A percentile compares a stretch with the other conserved stretches of the same genome.
These are phyloP conservation scores for Neoarius graeffei DNA, from an alignment of 2,113 vertebrate genomes.

Conservation along the genomic window DNA sequence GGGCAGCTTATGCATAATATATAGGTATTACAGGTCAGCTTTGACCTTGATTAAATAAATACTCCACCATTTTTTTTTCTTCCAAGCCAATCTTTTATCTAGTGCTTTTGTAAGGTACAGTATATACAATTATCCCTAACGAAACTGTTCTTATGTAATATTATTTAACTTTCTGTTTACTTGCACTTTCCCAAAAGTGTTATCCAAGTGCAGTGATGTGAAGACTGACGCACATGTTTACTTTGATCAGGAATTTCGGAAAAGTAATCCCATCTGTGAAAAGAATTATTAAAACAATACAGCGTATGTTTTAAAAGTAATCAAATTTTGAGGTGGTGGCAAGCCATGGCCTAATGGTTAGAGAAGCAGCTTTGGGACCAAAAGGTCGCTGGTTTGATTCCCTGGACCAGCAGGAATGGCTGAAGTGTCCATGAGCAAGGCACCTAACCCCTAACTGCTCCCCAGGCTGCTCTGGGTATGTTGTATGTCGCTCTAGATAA, in stretches of 20 bases:
- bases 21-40: not conserved
- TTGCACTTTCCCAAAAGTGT: not conserved
- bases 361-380: too few relatives aligned
- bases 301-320: not conserved
- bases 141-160: not conserved
- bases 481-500: too few relatives aligned
- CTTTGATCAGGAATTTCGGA: not conserved
- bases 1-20: not conserved
- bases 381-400: too few relatives aligned
- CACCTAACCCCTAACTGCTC: too few relatives aligned
- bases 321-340: not conserved
- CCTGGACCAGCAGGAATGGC: too few relatives aligned
- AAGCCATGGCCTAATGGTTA: too few relatives aligned
- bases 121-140: not conserved
- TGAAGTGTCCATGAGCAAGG: too few relatives aligned
- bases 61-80: not conserved
- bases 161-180: not conserved
- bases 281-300: not conserved
- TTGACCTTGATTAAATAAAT: not conserved
- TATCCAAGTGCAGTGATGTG: not conserved
- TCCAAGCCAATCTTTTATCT: not conserved
- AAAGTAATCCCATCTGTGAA: not conserved
- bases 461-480: too few relatives aligned
- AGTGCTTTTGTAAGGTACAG: not conserved
- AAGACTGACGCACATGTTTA: not conserved